phyloP scores from a whole-genome alignment of 2,113 vertebrate genomes.

The Silurus meridionalis region DNA sequence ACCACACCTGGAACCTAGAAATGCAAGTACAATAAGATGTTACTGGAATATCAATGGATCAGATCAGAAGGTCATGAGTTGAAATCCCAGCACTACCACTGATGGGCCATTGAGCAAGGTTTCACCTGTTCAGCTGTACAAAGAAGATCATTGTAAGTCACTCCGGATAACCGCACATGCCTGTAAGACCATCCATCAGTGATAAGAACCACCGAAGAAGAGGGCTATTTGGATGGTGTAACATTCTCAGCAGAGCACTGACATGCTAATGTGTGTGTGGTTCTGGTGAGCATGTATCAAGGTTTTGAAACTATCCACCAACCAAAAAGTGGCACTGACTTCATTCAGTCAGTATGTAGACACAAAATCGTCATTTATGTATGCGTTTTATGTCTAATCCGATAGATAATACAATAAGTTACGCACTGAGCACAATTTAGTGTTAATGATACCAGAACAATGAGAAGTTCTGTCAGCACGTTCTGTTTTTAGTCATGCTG shows the following conservation, averaged over 20 bases:
- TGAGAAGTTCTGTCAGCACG: not conserved
- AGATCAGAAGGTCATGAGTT: not conserved
- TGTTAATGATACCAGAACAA: not conserved
- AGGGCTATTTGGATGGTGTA: not conserved
- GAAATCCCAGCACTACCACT: no score
- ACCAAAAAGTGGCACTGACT: not conserved
- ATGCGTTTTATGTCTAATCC: not conserved
- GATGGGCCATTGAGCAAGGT: no score
- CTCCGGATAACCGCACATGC: no score
- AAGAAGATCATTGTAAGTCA: no score
- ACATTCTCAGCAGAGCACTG: not conserved
- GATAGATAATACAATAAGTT: not conserved
- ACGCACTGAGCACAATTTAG: not conserved
- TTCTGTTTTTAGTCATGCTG: conserved; percentile 2
- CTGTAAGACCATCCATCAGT: not conserved
- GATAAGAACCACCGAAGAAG: not conserved
- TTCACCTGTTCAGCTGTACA: no score
- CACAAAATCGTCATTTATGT: not conserved
- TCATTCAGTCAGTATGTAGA: not conserved
- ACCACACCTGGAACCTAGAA: conserved; percentile 17
- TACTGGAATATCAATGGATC: not conserved
- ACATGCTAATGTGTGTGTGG: not conserved
- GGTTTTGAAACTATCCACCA: not conserved
- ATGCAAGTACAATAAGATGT: conserved; percentile 7
- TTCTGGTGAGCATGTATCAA: not conserved